Conservation (phyloP, 1,140 invertebrate species). For the Bradynema listronoti region DNA sequence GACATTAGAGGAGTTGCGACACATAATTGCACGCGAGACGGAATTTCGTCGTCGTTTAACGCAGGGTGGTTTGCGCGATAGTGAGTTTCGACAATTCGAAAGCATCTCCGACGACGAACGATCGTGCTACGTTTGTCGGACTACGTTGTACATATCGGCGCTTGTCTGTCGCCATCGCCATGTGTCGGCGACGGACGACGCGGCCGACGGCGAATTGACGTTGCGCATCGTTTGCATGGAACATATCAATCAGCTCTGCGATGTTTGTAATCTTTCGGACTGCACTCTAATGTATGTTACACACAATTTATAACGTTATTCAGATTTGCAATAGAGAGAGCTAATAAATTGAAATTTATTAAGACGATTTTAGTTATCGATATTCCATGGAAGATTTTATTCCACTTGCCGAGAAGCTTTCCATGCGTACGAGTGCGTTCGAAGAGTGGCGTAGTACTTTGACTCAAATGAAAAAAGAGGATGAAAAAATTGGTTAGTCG, state of each 20-base stretch:
- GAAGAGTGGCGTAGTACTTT: slow-evolving; percentile 19
- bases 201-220: too few relatives aligned
- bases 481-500: slow-evolving; percentile 2
- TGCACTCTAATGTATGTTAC: slow-evolving; percentile 29
- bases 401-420: slow-evolving; percentile 16
- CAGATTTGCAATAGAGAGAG: too few relatives aligned
- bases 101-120: slow-evolving; percentile 32
- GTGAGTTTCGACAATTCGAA: slow-evolving; percentile 37
- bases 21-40: slow-evolving; percentile 29
- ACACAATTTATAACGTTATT: too few relatives aligned
- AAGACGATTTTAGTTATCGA: slow-evolving; percentile 21
- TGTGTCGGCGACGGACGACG: too few relatives aligned
- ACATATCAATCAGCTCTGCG: slow-evolving; percentile 34
- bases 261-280: slow-evolving; percentile 24
- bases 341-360: too few relatives aligned
- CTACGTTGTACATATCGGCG: slow-evolving; percentile 37
- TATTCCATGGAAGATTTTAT: slow-evolving; percentile 32
- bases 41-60: slow-evolving; percentile 26
- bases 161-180: slow-evolving; percentile 26
- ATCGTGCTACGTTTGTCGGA: slow-evolving; percentile 29
- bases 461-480: slow-evolving; percentile 5
- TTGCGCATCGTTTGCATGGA: slow-evolving; percentile 24
- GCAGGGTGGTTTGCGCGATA: slow-evolving; percentile 18
- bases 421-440: slow-evolving; percentile 19
- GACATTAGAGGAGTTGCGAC: slow-evolving; percentile 31